Conservation (phyloP, 2,113 vertebrate species). For the Struthidea cinerea region DNA sequence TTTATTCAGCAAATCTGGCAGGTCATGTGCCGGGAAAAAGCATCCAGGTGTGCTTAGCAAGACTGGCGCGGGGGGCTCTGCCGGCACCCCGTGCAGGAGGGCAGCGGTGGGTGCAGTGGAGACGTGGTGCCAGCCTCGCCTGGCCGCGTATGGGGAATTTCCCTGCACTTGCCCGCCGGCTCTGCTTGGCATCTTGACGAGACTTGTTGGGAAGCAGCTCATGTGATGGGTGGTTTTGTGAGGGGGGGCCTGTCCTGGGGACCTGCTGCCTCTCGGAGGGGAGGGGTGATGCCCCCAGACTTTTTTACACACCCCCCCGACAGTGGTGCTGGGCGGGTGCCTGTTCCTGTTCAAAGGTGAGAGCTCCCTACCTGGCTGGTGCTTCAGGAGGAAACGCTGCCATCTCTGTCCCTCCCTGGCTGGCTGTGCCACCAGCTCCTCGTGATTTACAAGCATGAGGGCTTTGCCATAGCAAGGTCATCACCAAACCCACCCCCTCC, state of each 20-base stretch:
- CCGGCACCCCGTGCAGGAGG: neutral
- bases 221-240: neutral
- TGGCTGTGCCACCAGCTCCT: neutral
- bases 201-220: conserved; percentile 26
- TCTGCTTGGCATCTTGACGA: neutral
- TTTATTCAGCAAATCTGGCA: neutral
- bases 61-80: neutral
- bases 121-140: neutral
- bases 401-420: neutral
- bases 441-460: neutral
- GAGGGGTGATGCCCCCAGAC: neutral
- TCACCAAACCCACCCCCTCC: neutral
- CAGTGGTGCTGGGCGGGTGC: neutral
- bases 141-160: neutral
- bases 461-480: neutral
- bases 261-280: accelerated
- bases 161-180: neutral
- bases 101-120: neutral
- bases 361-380: neutral
- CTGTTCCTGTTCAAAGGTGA: neutral
- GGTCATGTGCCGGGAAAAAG: neutral
- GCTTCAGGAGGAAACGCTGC: neutral
- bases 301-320: neutral
- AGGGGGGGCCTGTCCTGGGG: neutral
- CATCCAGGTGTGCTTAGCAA: neutral